Base-by-base conservation (phyloP, 2,113 vertebrate genomes). In the Cheilinus undulatus region DNA sequence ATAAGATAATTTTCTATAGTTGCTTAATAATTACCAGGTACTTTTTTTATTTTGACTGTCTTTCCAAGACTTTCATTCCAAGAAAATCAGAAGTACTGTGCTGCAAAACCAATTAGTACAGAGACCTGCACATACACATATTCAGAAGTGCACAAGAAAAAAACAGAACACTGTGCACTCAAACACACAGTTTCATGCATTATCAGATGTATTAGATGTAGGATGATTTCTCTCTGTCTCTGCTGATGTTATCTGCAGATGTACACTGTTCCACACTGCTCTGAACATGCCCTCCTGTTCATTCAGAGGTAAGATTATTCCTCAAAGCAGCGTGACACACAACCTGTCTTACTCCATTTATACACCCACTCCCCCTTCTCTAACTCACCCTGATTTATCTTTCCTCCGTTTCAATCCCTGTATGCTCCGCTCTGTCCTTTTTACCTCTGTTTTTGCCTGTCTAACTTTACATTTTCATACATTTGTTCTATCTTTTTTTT, bases 141-240 rank as follows among this genome's bases (percentile, higher is more conserved):
- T 36, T 57, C 34, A 26, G 9, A 48, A 4, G 3, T 5, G 12
- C 10, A 17, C 13, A 22, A 20, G 11, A 8, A 49, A 5, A 28
- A 24, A 36, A 32, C 2, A 61, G 5, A n/a, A 63, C 5, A 30
- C 50, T n/a, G n/a, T n/a, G 27, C 70, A 49, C 28, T 12, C 8
- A 27, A 8, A 50, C 15, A 40, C 54, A 46, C 60, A 45, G 3
- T 34, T 69, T 20, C 20, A 40, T 32, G 38, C 50, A 26, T 59
- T 85, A 86, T 82, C 82, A 67, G 72, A 75, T 70, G 73, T 52
- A 66, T 69, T 45, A 63, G 52, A 50, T 82, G 71, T 64, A 45
- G 62, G 69, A 71, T 27, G n/a, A 77, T 79, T 73, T 58, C 54
- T 82, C 67, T 76, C 30, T 22, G 65, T 80, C 83, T 73, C 38